These are phyloP conservation scores for Panthera uncia DNA, from an alignment of 2,113 vertebrate species.

Conservation along the genomic window DNA sequence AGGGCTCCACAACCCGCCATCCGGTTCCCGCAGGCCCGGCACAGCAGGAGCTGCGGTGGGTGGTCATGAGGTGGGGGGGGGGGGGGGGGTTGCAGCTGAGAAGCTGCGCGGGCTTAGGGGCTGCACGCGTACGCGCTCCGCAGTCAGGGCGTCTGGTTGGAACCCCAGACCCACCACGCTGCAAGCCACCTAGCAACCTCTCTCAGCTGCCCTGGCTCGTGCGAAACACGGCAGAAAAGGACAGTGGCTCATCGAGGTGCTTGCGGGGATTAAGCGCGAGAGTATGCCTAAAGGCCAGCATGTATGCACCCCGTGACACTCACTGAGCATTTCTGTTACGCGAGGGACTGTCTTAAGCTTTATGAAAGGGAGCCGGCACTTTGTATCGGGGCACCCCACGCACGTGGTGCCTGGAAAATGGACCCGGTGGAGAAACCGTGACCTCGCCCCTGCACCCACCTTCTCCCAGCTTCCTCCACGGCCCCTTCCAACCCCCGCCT, in stretches of 20 bases:
- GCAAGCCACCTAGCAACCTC: neutral
- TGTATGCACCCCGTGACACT: neutral
- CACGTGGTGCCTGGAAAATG: rapidly evolving
- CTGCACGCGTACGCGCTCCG: neutral
- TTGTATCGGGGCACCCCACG: too few species aligned
- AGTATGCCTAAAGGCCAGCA: rapidly evolving
- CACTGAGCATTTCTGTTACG: neutral
- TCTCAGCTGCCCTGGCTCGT: too few species aligned
- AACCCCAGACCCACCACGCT: too few species aligned
- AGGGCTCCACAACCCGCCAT: neutral
- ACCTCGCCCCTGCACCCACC: neutral
- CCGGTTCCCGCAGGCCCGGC: neutral
- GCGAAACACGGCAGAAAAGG: too few species aligned
- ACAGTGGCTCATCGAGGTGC: rapidly evolving
- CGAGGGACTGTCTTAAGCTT: neutral
- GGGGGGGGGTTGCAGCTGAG: rapidly evolving
- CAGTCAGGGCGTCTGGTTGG: neutral
- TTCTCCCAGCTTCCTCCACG: neutral
- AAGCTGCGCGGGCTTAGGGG: neutral
- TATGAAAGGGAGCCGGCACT: neutral
- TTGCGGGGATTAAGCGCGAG: too few species aligned
- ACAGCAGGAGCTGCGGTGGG: neutral
- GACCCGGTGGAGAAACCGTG: too few species aligned
- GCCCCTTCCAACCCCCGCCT: neutral
- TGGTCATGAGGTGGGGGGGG: rapidly evolving